These are phyloP conservation scores for Luffia ferchaultella DNA, from an alignment of 2,888 invertebrate genomes.

Conservation along the genomic window DNA sequence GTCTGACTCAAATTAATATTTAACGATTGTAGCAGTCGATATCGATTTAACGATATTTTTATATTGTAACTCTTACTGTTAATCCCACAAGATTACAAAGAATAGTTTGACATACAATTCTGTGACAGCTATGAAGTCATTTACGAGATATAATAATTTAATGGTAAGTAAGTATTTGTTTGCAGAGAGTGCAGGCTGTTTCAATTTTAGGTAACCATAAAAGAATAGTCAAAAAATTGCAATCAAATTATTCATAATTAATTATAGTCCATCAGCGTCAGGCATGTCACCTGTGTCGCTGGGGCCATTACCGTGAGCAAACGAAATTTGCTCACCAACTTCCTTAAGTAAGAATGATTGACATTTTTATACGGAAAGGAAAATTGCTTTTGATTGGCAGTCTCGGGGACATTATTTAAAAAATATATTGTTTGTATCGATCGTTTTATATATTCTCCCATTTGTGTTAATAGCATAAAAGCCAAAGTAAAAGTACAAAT, in stretches of 20 bases:
- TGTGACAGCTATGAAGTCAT: too few species aligned
- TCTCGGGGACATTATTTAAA: not conserved
- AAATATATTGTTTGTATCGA: not conserved
- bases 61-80: too few species aligned
- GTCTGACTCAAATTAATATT: too few species aligned
- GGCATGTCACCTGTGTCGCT: conserved; percentile 34
- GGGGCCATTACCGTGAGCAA: conserved; percentile 19
- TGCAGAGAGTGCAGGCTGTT: too few species aligned
- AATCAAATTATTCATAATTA: conserved; percentile 13
- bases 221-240: too few species aligned
- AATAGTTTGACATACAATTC: too few species aligned
- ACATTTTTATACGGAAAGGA: conserved; percentile 26
- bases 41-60: too few species aligned
- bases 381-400: conserved; percentile 29
- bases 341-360: conserved; percentile 45
- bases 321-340: conserved; percentile 34
- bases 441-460: not conserved
- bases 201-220: too few species aligned
- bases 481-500: not conserved
- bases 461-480: not conserved
- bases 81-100: too few species aligned
- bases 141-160: too few species aligned
- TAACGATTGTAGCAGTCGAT: too few species aligned
- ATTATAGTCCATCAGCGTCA: conserved; percentile 29
- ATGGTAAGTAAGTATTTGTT: too few species aligned